Conservation (phyloP, 2,797 vertebrate species). For the Propithecus deckenii region DNA sequence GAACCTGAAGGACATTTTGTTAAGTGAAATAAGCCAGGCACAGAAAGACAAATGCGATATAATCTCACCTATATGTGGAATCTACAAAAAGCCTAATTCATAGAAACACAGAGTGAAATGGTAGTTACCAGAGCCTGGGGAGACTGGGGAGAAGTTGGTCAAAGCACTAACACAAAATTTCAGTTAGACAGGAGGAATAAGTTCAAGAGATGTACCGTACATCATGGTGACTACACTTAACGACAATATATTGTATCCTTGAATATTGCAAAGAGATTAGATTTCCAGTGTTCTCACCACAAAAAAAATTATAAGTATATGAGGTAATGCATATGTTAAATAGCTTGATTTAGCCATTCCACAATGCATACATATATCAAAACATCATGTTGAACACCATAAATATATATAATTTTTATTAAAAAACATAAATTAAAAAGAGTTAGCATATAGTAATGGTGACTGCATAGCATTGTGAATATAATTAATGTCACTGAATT, state of each 20-base stretch:
- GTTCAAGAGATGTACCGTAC: not conserved
- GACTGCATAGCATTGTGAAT: slow-evolving; percentile 15
- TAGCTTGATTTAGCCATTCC: not conserved
- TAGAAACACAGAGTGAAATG: not conserved
- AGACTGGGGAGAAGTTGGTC: not conserved
- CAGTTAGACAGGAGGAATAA: not conserved
- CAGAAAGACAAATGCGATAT: not conserved
- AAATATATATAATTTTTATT: not conserved
- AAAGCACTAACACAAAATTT: not conserved
- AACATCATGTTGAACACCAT: not conserved
- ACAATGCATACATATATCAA: not conserved
- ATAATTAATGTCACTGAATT: slow-evolving; percentile 16
- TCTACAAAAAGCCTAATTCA: not conserved
- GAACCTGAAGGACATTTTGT: not conserved
- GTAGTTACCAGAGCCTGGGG: not conserved
- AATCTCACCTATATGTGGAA: not conserved
- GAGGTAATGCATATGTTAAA: not conserved
- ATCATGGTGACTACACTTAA: not conserved
- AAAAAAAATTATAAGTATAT: not conserved
- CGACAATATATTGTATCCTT: not conserved
- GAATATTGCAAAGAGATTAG: not conserved
- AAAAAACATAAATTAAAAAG: not conserved
- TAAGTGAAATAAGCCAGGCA: not conserved
- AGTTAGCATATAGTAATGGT: not conserved
- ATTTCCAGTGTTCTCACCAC: not conserved